Evolutionary conservation across 2,888 invertebrate genomes (phyloP), one percentile per base, ranked within the genome.

Genomic region (Zelleria hepariella): DNA sequence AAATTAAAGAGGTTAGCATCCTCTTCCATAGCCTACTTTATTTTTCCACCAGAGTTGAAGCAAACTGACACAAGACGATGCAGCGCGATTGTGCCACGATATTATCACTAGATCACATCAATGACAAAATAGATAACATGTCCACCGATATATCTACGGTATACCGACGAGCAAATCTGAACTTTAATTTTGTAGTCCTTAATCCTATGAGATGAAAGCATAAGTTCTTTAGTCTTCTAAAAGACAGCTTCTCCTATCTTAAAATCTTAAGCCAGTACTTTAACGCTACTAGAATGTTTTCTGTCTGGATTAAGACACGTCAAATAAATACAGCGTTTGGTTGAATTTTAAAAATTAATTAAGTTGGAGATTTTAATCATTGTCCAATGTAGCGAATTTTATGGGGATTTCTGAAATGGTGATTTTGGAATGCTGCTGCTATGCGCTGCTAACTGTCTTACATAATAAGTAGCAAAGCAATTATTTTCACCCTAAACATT

Each of bases 261-360:
- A 26, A 42, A 15, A 56, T 56, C 32, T 56, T 32, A 24, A 52
- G 25, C 68, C 66, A 68, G 70, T 71, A 72, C 68, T 72, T 69
- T 72, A 69, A 65, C 67, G 68, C 70, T 70, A 71, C 73, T 75
- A 68, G 76, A 76, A 74, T 77, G 73, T 69, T 65, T 74, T 73
- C 72, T 71, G 72, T 69, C 71, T 70, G 74, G 75, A 80, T 80
- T 73, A 75, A 78, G 73, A 73, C 65, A 66, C 73, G 20, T 51
- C 21, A 20, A 10, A 51, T 18, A 51, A 23, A 21, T 51, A 51
- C 20, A 15, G 10, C 32, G 15, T 15, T 42, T 4, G 23, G 5
- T 51, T 51, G 5, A 51, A 6, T 20, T 20, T 21, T 10, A 51
- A 51, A 51, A 51, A 23, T 51, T 51, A 51, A 51, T 51, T 49